Evolutionary conservation across 2,888 invertebrate genomes (phyloP), one percentile per base, ranked within the genome.

Genomic region (Platypus cylindrus): DNA sequence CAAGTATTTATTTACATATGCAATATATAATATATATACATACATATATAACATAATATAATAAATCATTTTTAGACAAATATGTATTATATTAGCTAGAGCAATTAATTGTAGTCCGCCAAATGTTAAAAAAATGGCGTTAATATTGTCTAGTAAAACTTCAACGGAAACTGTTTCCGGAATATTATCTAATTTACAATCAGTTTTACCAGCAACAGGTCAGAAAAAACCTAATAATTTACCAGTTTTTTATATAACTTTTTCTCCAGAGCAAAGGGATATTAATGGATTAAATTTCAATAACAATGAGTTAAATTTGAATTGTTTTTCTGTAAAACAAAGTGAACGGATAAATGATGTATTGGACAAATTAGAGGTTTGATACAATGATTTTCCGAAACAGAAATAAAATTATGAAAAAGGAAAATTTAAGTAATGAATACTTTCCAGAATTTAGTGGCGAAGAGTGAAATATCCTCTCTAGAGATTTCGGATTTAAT

Each of bases 401-500:
- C 5, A 11, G 5, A 26, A 20, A 18, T 17, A 11, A 17, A 14
- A 29, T 12, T 29, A 4, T 18, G 12, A 17, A 18, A n/a, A 30
- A 12, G 17, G 20, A 9, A n/a, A 13, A n/a, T 14, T 29, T 5
- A 20, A 29, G 29, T 29, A 15, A 15, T 29, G 29, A 3, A 16
- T 16, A n/a, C 12, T 22, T 34, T 38, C 18, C 30, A 48, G 46
- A 38, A 18, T 34, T 24, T 37, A 20, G 29, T 48, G 18, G 32
- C 35, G 8, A 43, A 40, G 22, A 45, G 45, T 26, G 43, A 70
- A 62, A 60, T 73, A 29, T 55, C 59, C 0, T 71, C 75, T 46
- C 62, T 75, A 33, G 66, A 74, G 1, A 75, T 74, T 0, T 76
- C 76, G 0, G 71, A 76, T 29, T 71, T 79, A 3, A 79, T 80